Evolutionary conservation across 2,797 vertebrate genomes (phyloP).

Genomic region (Platyrinchus mystaceus): DNA sequence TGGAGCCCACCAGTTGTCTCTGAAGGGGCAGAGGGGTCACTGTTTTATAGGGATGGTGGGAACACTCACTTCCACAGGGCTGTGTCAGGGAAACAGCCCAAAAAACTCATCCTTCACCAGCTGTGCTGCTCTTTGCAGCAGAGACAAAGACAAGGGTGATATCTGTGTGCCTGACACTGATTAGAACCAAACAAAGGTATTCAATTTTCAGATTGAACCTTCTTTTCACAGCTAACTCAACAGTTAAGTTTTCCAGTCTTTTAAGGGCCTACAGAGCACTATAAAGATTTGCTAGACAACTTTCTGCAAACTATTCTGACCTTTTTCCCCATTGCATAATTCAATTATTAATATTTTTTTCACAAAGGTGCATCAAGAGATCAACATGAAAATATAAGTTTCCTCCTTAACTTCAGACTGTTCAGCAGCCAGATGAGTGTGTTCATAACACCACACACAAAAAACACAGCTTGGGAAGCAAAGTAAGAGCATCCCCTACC

Average conservation of each 20-base stretch:
- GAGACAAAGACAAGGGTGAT: rapidly evolving
- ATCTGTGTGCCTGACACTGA: background rate
- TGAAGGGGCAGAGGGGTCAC: rapidly evolving
- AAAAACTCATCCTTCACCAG: background rate
- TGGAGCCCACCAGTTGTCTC: background rate
- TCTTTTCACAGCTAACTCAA: background rate
- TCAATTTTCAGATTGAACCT: background rate
- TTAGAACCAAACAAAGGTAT: background rate
- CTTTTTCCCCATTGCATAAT: background rate
- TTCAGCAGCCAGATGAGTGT: background rate
- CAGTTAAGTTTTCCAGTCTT: background rate
- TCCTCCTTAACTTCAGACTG: background rate
- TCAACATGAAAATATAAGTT: background rate
- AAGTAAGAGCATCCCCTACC: rapidly evolving
- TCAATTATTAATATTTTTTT: background rate
- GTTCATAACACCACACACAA: background rate
- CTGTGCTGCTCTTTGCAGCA: background rate
- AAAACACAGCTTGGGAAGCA: background rate
- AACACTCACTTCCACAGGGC: rapidly evolving
- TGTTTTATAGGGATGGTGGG: rapidly evolving
- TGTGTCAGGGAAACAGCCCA: too few relatives aligned
- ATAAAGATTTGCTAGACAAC: background rate
- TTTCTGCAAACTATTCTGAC: background rate
- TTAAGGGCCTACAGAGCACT: background rate
- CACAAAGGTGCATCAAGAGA: background rate